Base-by-base conservation (phyloP, 2,797 vertebrate species). In the Pseudochromis fuscus region DNA sequence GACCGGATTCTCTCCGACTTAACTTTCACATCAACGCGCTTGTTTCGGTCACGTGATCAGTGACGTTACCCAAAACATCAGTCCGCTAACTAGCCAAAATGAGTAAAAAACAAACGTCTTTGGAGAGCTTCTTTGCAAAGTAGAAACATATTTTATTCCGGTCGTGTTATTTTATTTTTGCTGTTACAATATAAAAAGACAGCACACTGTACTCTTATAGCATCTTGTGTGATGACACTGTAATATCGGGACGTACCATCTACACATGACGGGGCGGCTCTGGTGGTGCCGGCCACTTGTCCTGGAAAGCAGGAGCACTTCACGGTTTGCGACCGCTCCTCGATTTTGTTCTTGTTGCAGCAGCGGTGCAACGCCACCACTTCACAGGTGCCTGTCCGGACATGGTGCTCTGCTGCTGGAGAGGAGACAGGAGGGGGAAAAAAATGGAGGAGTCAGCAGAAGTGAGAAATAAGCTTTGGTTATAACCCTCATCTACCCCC, bases 341-440 rank as follows among this genome's bases (percentile, higher is more conserved):
- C 98, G 85, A 99, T 99, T 92, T 97, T 99, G 94, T 99, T 99
- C 94, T 97, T 98, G 92, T 99, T 99, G 93, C 98, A 99, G 94
- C 98, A 99, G 90, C 97, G 96, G 85, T 98, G 98, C 83, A 99
- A 82, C 0, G 97, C 97, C 93, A 99, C 97, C 85, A 99, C 97
- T 91, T 99, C 98, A 48, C 98, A 99, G 67, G 96, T 99, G 80
- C 98, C 98, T 4, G 96, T 97, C 81, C 94, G 95, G 88, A 99
- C 97, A 82, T 95, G 95, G 75, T 96, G 95, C 81, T n/a, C n/a
- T n/a, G 88, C 95, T 94, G 94, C 88, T 85, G 92, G 84, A 77
- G 53, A 77, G n/a, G 84, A 3, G 19, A 84, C 4, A 82, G 38
- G 46, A 42, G 12, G n/a, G n/a, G n/a, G n/a, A n/a, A 38, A 44